These are phyloP conservation scores for Pocillopora damicornis DNA, from an alignment of 64 coral and sea anemone species.

Conservation along the genomic window DNA sequence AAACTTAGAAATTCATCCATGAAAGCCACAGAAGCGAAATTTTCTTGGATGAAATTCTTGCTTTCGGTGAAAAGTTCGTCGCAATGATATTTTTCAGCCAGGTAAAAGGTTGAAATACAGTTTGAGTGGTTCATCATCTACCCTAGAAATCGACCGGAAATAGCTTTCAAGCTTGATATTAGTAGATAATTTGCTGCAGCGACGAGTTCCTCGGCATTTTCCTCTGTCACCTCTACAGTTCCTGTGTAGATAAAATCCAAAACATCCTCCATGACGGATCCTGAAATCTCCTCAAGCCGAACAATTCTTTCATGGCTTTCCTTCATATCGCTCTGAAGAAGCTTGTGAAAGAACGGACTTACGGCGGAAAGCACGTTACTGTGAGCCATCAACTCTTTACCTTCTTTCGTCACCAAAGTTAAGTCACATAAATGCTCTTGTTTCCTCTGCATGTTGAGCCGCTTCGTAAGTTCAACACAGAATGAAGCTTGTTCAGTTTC, in stretches of 20 bases:
- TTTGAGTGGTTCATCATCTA: background rate
- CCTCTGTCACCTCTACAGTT: background rate
- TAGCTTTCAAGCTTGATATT: background rate
- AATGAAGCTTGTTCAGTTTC: background rate
- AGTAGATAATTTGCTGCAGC: background rate
- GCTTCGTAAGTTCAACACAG: background rate
- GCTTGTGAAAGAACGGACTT: background rate
- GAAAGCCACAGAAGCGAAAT: background rate
- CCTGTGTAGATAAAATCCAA: background rate
- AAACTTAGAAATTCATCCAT: background rate
- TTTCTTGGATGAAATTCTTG: background rate
- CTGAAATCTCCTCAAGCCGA: background rate
- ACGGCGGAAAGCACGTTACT: background rate
- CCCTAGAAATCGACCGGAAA: background rate
- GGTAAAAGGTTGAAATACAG: background rate
- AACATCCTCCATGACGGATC: background rate
- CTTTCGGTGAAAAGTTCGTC: background rate
- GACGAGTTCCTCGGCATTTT: background rate
- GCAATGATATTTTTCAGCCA: background rate
- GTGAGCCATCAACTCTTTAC: background rate
- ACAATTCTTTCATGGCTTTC: background rate
- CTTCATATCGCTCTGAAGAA: slow-evolving; percentile 3
- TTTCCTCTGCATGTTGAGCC: background rate
- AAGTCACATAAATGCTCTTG: background rate
- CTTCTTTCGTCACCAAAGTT: slow-evolving; percentile 6